A percentile compares a stretch with the other conserved stretches of the same genome.
These are phyloP conservation scores for Platycheirus rosarum DNA, from an alignment of 2,888 invertebrate genomes.

Conservation along the genomic window DNA sequence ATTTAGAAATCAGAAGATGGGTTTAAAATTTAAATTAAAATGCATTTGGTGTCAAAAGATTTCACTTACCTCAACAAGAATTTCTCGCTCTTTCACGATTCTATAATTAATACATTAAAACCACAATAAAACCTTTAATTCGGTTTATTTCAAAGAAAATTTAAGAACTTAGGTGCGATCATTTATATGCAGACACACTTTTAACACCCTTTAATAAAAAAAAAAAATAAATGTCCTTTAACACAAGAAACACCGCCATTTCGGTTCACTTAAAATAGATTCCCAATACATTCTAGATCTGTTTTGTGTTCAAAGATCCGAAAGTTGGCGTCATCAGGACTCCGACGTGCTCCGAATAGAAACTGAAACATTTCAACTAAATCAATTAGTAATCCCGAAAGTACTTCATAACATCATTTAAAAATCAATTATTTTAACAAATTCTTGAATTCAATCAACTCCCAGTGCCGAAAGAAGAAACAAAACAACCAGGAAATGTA, in stretches of 20 bases:
- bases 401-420: slow-evolving; percentile 60
- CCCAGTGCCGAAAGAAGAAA: slow-evolving; percentile 53
- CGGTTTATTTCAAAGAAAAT: slow-evolving; percentile 38
- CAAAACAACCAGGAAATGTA: slow-evolving; percentile 28
- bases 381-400: slow-evolving; percentile 58
- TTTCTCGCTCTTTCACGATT: slow-evolving; percentile 6
- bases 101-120: slow-evolving; percentile 53
- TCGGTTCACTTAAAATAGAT: slow-evolving; percentile 8
- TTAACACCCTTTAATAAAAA: slow-evolving; percentile 43
- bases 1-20: no score
- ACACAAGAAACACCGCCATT: slow-evolving; percentile 7
- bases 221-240: slow-evolving; percentile 40
- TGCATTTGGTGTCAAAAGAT: no score
- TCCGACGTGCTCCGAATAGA: slow-evolving; percentile 58
- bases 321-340: slow-evolving; percentile 69
- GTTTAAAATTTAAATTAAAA: no score
- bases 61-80: neutral
- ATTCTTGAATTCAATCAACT: slow-evolving; percentile 40
- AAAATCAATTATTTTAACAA: slow-evolving; percentile 57
- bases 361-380: neutral
- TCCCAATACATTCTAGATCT: slow-evolving; percentile 33
- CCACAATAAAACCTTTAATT: neutral
- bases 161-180: slow-evolving; percentile 7
- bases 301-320: slow-evolving; percentile 27
- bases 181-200: slow-evolving; percentile 67